Base-by-base conservation (phyloP, 1,140 invertebrate genomes). In the Thrips palmi region DNA sequence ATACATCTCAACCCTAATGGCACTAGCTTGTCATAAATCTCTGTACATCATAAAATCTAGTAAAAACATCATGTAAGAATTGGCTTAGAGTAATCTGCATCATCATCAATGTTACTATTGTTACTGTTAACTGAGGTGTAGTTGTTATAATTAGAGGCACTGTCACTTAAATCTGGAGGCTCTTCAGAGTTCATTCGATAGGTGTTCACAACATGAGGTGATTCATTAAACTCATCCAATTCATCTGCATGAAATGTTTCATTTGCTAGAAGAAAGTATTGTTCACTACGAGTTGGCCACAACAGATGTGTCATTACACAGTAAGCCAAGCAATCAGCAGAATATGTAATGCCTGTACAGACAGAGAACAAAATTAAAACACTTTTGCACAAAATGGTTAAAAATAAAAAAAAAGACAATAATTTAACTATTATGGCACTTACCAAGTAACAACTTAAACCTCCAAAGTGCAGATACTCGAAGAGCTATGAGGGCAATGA, bases 401-500 rank as follows among this genome's bases (percentile, higher is more conserved):
- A 44, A 46, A 34, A 19, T 40, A 37, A 37, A 18, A 30, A 37
- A 20, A 23, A 17, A 22, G 33, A 8, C 10, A 21, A 15, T 8
- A 25, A 2, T 10, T 8, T 27, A 27, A 27, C 24, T 36, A 21
- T 31, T 4, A 31, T 12, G 36, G 15, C 27, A 64, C 70, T 71
- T 59, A 88, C 87, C 86, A 47, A 93, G 65, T 40, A 96, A 63
- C 48, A 96, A 70, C 62, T 96, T 96, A 59, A 83, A 88, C 58
- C 89, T 74, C 89, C 89, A 97, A 42, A 97, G 60, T 30, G 88
- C 75, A 42, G 87, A 91, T 29, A 97, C 77, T 62, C 92, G 85
- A 38, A 92, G 64, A 21, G 87, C 84, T 46, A 97, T 84, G 32
- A 97, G 68, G 30, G 87, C 89, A 45, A 96, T 75, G 27, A 94